These are phyloP conservation scores for Stegodyphus dumicola DNA, from an alignment of 1,140 invertebrate genomes.

Conservation along the genomic window DNA sequence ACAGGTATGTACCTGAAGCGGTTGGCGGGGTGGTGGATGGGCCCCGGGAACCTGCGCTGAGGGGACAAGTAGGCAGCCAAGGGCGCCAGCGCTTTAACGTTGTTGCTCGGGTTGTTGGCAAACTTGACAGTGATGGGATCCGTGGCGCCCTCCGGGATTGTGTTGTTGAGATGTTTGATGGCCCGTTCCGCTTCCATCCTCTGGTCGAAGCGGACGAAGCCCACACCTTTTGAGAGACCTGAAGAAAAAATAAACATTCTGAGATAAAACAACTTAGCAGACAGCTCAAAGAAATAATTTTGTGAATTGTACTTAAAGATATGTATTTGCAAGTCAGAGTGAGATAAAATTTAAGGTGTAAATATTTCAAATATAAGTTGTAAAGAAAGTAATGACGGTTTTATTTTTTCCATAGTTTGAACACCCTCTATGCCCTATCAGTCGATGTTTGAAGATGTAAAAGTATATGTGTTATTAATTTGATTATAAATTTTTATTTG, in stretches of 20 bases:
- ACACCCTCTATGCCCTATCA: no score
- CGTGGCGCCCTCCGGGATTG: constrained; percentile 93
- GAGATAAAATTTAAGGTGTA: no score
- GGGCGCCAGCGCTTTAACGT: constrained; percentile 87
- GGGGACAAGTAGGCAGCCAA: constrained; percentile 86
- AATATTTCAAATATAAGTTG: no score
- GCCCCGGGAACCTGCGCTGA: constrained; percentile 84
- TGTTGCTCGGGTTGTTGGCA: constrained; percentile 98
- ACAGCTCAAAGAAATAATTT: no score
- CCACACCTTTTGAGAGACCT: constrained; percentile 98
- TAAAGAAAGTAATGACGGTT: no score
- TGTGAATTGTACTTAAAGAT: no score
- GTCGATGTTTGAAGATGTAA: no score
- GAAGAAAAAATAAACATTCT: constrained; percentile 56
- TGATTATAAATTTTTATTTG: no score
- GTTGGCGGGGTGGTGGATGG: constrained; percentile 91
- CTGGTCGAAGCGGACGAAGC: constrained; percentile 99
- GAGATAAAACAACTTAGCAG: no score
- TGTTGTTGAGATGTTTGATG: constrained; percentile 97
- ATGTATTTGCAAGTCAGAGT: no score
- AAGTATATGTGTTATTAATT: no score
- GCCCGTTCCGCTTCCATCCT: constrained; percentile 96
- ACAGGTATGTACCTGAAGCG: constrained; percentile 84
- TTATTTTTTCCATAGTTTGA: no score
- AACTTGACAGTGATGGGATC: constrained; percentile 99